Evolutionary conservation across 2,888 invertebrate species (phyloP), one percentile per base, ranked within the genome.

Genomic region (Chirona hameri): DNA sequence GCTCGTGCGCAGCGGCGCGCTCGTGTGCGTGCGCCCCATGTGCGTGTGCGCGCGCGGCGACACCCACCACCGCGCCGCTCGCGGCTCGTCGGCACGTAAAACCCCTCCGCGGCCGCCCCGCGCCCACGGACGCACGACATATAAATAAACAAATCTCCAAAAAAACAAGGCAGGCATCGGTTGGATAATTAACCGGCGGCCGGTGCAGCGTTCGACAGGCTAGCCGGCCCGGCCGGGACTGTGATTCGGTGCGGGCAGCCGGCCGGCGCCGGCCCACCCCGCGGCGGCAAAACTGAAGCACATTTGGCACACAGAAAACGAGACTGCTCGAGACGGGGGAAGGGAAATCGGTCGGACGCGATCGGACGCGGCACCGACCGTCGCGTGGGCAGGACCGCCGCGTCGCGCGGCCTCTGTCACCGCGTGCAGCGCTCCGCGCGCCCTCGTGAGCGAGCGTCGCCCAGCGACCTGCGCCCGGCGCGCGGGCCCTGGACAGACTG

Each of bases 221-320:
- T 1, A n/a, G 27, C 39, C 76, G 76, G 39, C 24, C 31, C 31
- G 24, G 72, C 15, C 72, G 72, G 31, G 18, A 14, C 31, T 14
- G 69, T n/a, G 27, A 29, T 14, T 24, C 29, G 72, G 72, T 3
- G 31, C 29, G 14, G 31, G 18, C 72, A 18, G 72, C 31, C 72
- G 72, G 2, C 31, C 72, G 72, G 15, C 72, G 72, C 31, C 72
- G 72, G 31, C 72, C 18, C 31, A 14, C 31, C 18, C 72, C 15
- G 31, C 29, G 31, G 31, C 72, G 31, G 72, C n/a, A 27, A 7
- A 76, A 39, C 76, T 76, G 46, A 76, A 76, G 76, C 76, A 46
- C 76, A 76, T 76, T 46, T 46, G 76, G 46, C 76, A 46, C 76
- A 46, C 76, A 76, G 76, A 76, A 76, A 76, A 76, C 76, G 46